Base-by-base conservation (phyloP, 2,113 vertebrate genomes). In the Cyprichromis sp. region DNA sequence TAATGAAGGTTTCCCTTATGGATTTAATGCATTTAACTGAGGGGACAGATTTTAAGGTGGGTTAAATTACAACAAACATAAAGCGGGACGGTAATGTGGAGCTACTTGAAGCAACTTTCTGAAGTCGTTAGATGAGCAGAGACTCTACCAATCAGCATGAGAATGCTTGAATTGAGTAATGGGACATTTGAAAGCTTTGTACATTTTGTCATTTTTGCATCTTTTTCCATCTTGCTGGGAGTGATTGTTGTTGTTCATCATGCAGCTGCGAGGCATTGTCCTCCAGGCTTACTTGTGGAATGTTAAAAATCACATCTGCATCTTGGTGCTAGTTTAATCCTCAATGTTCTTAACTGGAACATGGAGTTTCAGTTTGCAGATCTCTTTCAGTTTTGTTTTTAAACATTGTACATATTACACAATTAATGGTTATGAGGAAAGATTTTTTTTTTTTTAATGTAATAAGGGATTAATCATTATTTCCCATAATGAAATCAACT, bases 171-270 rank as follows among this genome's bases (percentile, higher is more conserved):
- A 57, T 29, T 24, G n/a, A 16, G 31, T 4, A 21, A 29, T 1
- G 34, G 21, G 29, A 47, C 12, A 1, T 5, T 21, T 38, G 8
- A 54, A 38, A 76, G 79, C 12, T 16, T 31, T 17, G 38, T 21
- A 68, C 45, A 55, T 34, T 88, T 36, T 84, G 80, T 53, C 29
- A 21, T 66, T 38, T 50, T 83, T 26, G 38, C 71, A 1, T 47
- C 21, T 80, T 71, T 68, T 54, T 78, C 40, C 59, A 34, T 88
- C 61, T 83, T 85, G 6, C 76, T 90, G 66, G 84, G 88, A 84
- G 82, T 87, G 47, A 12, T 21, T 66, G 34, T 66, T 45, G 71
- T 71, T 86, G 50, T 61, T 71, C 26, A 21, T 71, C 13, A 38
- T 82, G 78, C 86, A 50, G 40, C 87, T 89, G 82, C 14, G 3